These are phyloP conservation scores for Gymnocheta viridis DNA, from an alignment of 2,888 invertebrate species.

Conservation along the genomic window DNA sequence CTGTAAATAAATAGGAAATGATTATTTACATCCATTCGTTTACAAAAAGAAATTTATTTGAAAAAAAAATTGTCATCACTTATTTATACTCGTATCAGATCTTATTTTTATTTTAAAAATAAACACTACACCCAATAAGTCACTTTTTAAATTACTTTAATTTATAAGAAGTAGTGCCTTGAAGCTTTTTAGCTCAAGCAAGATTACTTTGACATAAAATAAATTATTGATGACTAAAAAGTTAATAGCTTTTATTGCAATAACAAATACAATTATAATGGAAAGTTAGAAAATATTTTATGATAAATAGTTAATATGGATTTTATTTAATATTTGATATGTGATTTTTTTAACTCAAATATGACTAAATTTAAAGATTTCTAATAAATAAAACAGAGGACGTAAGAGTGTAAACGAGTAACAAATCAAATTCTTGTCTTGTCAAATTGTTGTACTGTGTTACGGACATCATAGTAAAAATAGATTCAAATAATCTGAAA, in stretches of 20 bases:
- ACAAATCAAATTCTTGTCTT: no score
- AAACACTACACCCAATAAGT: slow-evolving; percentile 16
- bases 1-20: slow-evolving; percentile 41
- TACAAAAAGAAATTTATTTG: slow-evolving; percentile 26
- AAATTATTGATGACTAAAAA: background rate
- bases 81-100: background rate
- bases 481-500: no score
- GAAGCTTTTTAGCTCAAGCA: background rate
- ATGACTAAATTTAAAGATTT: no score
- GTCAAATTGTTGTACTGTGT: no score
- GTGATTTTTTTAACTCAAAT: no score
- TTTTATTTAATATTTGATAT: no score
- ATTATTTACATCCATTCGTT: slow-evolving; percentile 31
- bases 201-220: background rate
- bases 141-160: background rate
- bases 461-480: no score
- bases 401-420: no score
- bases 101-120: background rate
- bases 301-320: no score
- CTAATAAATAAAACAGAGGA: no score
- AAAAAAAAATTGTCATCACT: slow-evolving; percentile 17
- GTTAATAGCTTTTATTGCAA: background rate
- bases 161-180: background rate
- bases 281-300: no score
- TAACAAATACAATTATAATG: no score